Evolutionary conservation across 2,113 vertebrate species (phyloP).

Genomic region (Alectura lathami): DNA sequence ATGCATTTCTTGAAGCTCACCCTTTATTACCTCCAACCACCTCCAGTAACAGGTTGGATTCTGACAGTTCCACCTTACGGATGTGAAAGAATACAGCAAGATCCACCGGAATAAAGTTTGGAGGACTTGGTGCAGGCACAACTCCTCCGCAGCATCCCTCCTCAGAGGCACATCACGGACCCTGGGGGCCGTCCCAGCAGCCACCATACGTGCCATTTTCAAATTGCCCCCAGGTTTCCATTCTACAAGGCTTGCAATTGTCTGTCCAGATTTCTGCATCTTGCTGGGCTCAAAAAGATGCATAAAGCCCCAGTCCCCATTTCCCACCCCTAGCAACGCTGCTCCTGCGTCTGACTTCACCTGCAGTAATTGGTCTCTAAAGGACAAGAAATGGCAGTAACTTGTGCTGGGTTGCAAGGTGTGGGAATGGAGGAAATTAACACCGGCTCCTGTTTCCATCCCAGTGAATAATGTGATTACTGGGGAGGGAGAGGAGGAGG

Average conservation of each 20-base stretch:
- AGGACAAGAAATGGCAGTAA: constrained; percentile 44
- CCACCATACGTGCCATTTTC: accelerated
- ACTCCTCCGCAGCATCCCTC: neutral
- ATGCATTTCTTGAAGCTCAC: neutral
- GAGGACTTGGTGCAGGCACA: neutral
- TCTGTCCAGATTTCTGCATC: neutral
- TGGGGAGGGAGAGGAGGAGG: neutral
- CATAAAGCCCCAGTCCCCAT: neutral
- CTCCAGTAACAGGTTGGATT: neutral
- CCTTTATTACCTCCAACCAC: neutral
- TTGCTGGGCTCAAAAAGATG: neutral
- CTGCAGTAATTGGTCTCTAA: constrained; percentile 83
- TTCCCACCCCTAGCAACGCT: constrained; percentile 73
- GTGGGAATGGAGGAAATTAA: constrained; percentile 32
- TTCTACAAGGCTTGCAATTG: neutral
- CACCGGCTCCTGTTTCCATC: constrained; percentile 28
- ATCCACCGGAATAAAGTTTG: neutral
- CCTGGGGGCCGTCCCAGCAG: neutral
- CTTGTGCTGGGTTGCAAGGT: neutral
- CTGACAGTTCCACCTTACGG: neutral
- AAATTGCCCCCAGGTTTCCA: neutral
- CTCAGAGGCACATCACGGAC: neutral
- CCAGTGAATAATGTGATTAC: constrained; percentile 9
- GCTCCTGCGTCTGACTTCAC: constrained; percentile 71
- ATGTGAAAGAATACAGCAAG: neutral